These are phyloP conservation scores for Opisthocomus hoazin DNA, from an alignment of 2,113 vertebrate genomes.

Conservation along the genomic window DNA sequence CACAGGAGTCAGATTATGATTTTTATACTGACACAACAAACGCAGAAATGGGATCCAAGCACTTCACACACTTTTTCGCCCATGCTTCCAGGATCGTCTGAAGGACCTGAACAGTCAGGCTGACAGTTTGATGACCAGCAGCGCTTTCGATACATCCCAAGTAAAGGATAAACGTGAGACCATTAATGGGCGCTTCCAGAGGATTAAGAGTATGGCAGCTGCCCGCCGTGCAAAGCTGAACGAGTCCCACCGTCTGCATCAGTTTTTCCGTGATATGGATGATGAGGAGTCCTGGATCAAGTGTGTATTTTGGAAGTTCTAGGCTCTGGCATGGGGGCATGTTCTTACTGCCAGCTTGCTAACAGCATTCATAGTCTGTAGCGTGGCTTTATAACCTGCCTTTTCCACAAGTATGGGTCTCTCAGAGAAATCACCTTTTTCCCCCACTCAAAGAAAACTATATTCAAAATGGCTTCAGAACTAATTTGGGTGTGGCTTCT, in stretches of 20 bases:
- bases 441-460: neutral
- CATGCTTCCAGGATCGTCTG: slow-evolving; percentile 81
- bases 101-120: slow-evolving; percentile 98
- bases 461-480: neutral
- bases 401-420: neutral
- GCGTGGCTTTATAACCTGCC: neutral
- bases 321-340: accelerated
- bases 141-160: slow-evolving; percentile 91
- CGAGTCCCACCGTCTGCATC: slow-evolving; percentile 95
- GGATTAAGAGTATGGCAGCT: slow-evolving; percentile 91
- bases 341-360: neutral
- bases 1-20: neutral
- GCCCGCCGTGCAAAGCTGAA: slow-evolving; percentile 87
- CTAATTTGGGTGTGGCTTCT: neutral
- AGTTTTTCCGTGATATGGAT: slow-evolving; percentile 98
- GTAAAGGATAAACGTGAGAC: slow-evolving; percentile 94
- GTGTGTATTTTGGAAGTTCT: slow-evolving; percentile 61
- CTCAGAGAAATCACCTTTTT: neutral
- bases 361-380: neutral
- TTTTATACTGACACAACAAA: neutral
- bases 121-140: slow-evolving; percentile 95
- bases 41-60: neutral
- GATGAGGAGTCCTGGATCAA: slow-evolving; percentile 99
- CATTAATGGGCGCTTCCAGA: slow-evolving; percentile 88
- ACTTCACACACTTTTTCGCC: neutral